Base-by-base conservation (phyloP, 2,888 invertebrate species). In the Drosophila limbata region DNA sequence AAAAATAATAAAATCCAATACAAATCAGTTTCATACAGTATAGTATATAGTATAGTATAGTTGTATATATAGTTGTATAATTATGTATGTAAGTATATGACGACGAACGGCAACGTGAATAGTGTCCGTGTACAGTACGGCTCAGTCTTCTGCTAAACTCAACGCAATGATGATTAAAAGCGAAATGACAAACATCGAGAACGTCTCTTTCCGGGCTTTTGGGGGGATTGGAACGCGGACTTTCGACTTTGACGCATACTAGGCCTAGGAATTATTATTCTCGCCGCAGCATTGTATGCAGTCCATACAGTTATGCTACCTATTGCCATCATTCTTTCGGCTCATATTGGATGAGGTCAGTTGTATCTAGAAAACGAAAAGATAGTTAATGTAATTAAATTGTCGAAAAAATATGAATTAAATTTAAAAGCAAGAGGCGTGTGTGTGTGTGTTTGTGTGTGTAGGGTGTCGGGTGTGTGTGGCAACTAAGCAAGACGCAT, bases 241-340 rank as follows among this genome's bases (percentile, higher is more conserved):
- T 33, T 55, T 60, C 57, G 78, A 77, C 69, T 77, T 5, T 56
- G 28, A 40, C 31, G 70, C 74, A 77, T 47, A 78, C 77, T 8
- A 44, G 56, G 33, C 72, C 84, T 91, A 92, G 81, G 92, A 85
- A 84, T 92, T 92, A 79, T 94, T 94, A 84, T 93, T 93, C 79
- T 93, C 93, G 88, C 93, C 93, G 90, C 95, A 95, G 93, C 95
- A 95, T 89, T 95, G 95, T 84, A 95, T 95, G 93, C 95, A 95
- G 92, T 95, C 94, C 91, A 95, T 95, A 91, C 95, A 95, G 92
- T 95, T 94, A 89, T 95, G 95, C 95, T 95, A 95, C 94, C 95
- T 95, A 60, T 86, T 92, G 79, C 93, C 94, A 69, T 94, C 94
- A 74, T 78, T 90, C 77, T 92, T 92, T 63, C 90, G 87, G 84